Evolutionary conservation across 2,797 vertebrate genomes (phyloP), one percentile per base, ranked within the genome.

Genomic region (Spinus olivaceus): DNA sequence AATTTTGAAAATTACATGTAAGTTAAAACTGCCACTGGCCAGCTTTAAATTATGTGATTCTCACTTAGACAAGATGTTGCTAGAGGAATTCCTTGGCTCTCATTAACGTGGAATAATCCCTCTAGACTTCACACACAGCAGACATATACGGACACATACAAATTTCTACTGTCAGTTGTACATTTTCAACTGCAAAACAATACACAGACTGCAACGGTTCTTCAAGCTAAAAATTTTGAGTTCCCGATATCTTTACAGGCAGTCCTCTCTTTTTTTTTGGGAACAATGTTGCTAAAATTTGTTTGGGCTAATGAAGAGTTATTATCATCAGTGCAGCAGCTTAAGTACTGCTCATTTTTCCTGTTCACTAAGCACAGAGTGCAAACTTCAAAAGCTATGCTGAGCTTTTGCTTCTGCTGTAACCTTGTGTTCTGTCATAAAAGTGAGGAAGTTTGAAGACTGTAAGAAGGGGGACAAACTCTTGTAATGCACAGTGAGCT

Each of bases 11-110:
- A 92, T 84, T 63, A 35, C 61, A 39, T 92, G 57, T 74, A 92
- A 96, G 77, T 95, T 88, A 93, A 92, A 95, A 81, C 92, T 93
- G 92, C 88, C 84, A 88, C 85, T 94, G 91, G 89, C 77, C 96
- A 96, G 92, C 83, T 96, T 96, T 97, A 96, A 97, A 97, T 98
- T 96, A 97, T 97, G 95, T 96, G 94, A 97, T 97, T 97, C 94
- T 95, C 97, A 96, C 95, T 96, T 97, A 86, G 7, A 84, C 90
- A 96, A 94, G 91, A 96, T 94, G 91, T 80, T 97, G 96, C 84
- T 94, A 79, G 84, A 97, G 90, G 92, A 97, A 97, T 97, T 97
- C 94, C 95, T 97, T 95, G 94, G 84, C 89, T 97, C 96, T 98
- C 96, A 96, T 98, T 97, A 97, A 91, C 94, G 92, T 96, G 94